These are phyloP conservation scores for Nipponia nippon DNA, from an alignment of 2,113 vertebrate genomes.

Conservation along the genomic window DNA sequence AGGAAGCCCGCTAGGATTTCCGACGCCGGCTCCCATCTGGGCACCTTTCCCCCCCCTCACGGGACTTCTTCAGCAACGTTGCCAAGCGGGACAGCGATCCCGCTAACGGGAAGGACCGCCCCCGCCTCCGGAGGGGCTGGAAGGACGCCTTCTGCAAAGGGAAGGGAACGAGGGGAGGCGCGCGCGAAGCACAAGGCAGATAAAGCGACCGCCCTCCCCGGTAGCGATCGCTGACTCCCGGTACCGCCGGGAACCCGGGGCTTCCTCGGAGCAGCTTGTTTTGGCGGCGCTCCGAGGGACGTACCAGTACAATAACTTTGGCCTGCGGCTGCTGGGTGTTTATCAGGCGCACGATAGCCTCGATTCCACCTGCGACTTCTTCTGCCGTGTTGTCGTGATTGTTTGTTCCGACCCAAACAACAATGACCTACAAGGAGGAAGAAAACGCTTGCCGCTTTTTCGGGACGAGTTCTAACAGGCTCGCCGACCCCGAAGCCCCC, in stretches of 20 bases:
- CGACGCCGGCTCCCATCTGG: background rate
- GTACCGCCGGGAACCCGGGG: background rate
- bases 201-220: background rate
- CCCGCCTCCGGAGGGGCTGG: background rate
- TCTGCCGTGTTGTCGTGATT: slow-evolving; percentile 92
- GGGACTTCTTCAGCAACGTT: no score
- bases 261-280: background rate
- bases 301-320: slow-evolving; percentile 91
- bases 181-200: background rate
- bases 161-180: background rate
- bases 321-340: slow-evolving; percentile 87
- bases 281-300: background rate
- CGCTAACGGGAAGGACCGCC: rapidly evolving
- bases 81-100: rapidly evolving
- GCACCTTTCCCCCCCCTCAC: background rate
- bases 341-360: slow-evolving; percentile 87
- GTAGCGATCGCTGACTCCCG: rapidly evolving
- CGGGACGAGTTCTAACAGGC: rapidly evolving
- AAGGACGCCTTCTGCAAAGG: background rate
- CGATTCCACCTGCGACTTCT: slow-evolving; percentile 91
- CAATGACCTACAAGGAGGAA: slow-evolving; percentile 81
- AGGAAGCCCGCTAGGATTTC: background rate
- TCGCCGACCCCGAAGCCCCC: background rate
- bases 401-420: slow-evolving; percentile 97
- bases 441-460: background rate